Percentiles rank a stretch among this genome's conserved stretches.
These are phyloP conservation scores for Oryzias dopingdopingensis DNA, from an alignment of 2,797 vertebrate genomes.

Conservation along the genomic window DNA sequence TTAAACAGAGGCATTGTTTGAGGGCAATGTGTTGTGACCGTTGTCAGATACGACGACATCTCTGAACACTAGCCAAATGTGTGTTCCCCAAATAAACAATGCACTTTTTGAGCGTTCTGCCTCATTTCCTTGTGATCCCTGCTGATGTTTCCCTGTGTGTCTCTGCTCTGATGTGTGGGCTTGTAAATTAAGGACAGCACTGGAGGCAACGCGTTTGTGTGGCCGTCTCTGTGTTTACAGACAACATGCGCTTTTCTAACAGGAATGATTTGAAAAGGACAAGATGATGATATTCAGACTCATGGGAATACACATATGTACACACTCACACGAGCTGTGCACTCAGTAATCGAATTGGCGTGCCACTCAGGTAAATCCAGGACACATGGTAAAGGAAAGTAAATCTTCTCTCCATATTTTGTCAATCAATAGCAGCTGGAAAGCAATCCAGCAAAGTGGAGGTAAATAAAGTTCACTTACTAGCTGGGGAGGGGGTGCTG, in stretches of 20 bases:
- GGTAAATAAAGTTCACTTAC: conserved; percentile 79
- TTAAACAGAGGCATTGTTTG: conserved; percentile 6
- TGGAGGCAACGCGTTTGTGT: conserved; percentile 38
- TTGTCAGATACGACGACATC: conserved; percentile 3
- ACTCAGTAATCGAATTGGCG: conserved; percentile 10
- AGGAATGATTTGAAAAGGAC: conserved; percentile 47
- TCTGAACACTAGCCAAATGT: conserved; percentile 47
- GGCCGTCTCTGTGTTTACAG: conserved; percentile 48
- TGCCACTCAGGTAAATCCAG: conserved; percentile 30
- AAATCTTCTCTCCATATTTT: conserved; percentile 15
- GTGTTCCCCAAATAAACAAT: conserved; percentile 54
- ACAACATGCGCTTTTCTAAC: conserved; percentile 50
- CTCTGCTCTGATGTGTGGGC: conserved; percentile 25
- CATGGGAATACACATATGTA: background rate
- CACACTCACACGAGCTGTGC: conserved; percentile 17
- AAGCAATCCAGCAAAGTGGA: conserved; percentile 4
- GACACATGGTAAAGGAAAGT: conserved; percentile 36
- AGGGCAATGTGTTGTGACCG: conserved; percentile 29
- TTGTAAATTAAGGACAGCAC: conserved; percentile 67
- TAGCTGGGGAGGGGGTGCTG: conserved; percentile 95
- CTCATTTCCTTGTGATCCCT: conserved; percentile 56
- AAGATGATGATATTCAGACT: conserved; percentile 38
- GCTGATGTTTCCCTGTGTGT: conserved; percentile 38
- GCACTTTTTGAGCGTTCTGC: conserved; percentile 49
- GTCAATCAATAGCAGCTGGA: conserved; percentile 15